Evolutionary conservation across 2,797 vertebrate genomes (phyloP).

Genomic region (Eurystomus glaucurus): DNA sequence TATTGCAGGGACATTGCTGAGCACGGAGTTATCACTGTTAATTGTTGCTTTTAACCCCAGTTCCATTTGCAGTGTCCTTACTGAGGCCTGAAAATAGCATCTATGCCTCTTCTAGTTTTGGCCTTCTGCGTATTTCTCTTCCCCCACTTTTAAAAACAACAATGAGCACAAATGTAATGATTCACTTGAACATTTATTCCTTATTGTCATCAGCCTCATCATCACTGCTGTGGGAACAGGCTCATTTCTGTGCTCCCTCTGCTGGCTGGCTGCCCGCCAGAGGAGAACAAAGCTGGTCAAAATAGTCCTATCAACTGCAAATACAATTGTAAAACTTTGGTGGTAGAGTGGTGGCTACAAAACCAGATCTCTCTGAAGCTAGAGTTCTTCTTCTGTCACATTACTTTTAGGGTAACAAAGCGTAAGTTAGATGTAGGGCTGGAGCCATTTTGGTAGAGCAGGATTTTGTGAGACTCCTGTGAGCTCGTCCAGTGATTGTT

Average conservation of each 20-base stretch:
- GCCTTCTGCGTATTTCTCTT: background rate
- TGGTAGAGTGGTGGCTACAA: background rate
- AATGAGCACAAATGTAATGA: background rate
- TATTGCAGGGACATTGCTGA: conserved; percentile 24
- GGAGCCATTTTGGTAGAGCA: background rate
- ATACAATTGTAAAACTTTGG: background rate
- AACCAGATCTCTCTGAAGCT: background rate
- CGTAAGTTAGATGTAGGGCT: background rate
- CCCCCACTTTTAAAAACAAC: background rate
- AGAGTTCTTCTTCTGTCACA: background rate
- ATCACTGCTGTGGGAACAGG: conserved; percentile 1
- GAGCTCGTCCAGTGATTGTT: background rate
- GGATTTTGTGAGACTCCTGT: background rate
- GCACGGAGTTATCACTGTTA: conserved; percentile 1
- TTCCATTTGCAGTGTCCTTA: background rate
- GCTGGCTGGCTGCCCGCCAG: conserved; percentile 6
- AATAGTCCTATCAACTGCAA: background rate
- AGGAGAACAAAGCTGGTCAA: background rate
- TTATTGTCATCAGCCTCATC: conserved; percentile 40
- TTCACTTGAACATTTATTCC: conserved; percentile 17
- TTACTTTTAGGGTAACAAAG: background rate
- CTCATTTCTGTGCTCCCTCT: conserved; percentile 38
- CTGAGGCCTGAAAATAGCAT: conserved; percentile 4
- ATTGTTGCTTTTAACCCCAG: conserved; percentile 55
- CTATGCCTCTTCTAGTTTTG: background rate